Evolutionary conservation across 2,113 vertebrate species (phyloP).

Genomic region (Puma concolor): DNA sequence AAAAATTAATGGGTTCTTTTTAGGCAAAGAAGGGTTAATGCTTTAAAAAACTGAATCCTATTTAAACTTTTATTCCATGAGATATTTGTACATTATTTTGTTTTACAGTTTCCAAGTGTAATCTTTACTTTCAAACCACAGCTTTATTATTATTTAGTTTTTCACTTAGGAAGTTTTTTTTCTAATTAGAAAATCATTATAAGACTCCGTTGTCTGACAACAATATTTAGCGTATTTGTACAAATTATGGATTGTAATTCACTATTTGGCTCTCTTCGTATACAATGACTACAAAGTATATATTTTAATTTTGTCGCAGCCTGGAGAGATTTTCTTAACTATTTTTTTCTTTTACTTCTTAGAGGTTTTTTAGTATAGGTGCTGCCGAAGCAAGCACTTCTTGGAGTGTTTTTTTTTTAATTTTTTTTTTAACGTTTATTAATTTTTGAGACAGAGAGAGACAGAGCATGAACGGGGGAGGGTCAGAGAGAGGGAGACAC

Average conservation of each 20-base stretch:
- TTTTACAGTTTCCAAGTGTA: not conserved
- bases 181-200: not conserved
- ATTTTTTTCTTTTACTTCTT: not conserved
- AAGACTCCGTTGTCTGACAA: not conserved
- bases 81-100: not conserved
- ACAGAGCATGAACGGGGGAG: too few relatives aligned
- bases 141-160: not conserved
- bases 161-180: not conserved
- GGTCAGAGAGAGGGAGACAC: too few relatives aligned
- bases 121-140: not conserved
- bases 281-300: not conserved
- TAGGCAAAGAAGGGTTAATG: too few relatives aligned
- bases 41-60: not conserved
- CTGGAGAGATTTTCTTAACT: not conserved
- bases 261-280: not conserved
- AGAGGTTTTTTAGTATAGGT: not conserved
- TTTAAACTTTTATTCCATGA: not conserved
- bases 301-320: not conserved
- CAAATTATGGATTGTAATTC: not conserved
- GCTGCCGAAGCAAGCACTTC: too few relatives aligned
- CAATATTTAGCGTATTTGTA: not conserved
- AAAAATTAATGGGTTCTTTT: too few relatives aligned
- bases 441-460: too few relatives aligned
- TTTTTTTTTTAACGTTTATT: too few relatives aligned
- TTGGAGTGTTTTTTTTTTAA: not conserved